These are phyloP conservation scores for Embidobia sp. DNA, from an alignment of 2,888 invertebrate genomes.

Conservation along the genomic window DNA sequence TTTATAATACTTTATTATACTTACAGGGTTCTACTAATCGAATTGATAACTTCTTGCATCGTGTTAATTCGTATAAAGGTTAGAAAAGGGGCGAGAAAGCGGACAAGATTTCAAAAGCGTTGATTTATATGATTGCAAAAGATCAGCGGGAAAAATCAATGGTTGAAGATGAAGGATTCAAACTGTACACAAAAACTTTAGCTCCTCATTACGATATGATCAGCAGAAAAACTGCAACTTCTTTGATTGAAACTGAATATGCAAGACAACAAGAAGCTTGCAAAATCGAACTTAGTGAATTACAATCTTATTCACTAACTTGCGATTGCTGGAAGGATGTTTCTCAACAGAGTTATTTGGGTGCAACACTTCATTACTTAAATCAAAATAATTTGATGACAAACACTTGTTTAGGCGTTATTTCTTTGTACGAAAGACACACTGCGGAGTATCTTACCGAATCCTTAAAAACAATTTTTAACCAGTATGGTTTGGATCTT, in stretches of 20 bases:
- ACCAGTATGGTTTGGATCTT: conserved; percentile 28
- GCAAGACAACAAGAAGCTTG: conserved; percentile 9
- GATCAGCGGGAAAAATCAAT: conserved; percentile 42
- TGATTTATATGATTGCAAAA: conserved; percentile 50
- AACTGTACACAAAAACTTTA: conserved; percentile 28
- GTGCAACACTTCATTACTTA: conserved; percentile 68
- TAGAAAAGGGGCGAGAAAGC: background rate
- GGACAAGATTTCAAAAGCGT: conserved; percentile 33
- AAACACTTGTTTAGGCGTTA: conserved; percentile 30
- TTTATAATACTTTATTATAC: too few species aligned
- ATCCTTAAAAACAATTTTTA: conserved; percentile 17
- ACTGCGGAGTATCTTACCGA: conserved; percentile 60
- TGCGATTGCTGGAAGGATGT: conserved; percentile 70
- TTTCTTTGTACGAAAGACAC: conserved; percentile 56
- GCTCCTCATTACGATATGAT: conserved; percentile 44
- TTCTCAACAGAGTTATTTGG: conserved; percentile 51
- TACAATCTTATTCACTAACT: conserved; percentile 47
- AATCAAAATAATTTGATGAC: conserved; percentile 28
- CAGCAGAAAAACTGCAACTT: conserved; percentile 33
- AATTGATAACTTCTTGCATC: conserved; percentile 4
- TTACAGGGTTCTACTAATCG: too few species aligned
- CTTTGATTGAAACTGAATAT: conserved; percentile 29
- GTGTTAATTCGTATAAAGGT: conserved; percentile 7
- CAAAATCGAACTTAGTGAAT: conserved; percentile 2
- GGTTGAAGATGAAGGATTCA: conserved; percentile 55